Base-by-base conservation (phyloP, 2,113 vertebrate species). In the Oreotrochilus melanogaster region DNA sequence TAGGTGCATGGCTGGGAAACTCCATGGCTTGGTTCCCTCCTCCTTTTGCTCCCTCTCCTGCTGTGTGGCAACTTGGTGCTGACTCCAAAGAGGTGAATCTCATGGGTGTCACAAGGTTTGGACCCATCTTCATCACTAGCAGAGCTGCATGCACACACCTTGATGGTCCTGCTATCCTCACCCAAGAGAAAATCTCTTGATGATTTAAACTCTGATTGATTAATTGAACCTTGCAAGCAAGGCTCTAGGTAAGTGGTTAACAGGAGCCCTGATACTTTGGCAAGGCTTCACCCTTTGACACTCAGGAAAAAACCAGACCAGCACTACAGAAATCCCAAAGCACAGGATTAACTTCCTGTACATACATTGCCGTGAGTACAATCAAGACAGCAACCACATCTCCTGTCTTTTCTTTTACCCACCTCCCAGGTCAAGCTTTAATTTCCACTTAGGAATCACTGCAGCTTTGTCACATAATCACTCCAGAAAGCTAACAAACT, bases 401-500 rank as follows among this genome's bases (percentile, higher is more conserved):
- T 75, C 33, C 53, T 25, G 24, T 45, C 1, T 80, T 83, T 35
- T 48, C 53, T 73, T 86, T 60, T 85, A 81, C 84, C 89, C 84
- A 64, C 42, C 7, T 33, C 10, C 37, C 74, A 92, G 50, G 74
- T 73, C 74, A 93, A 93, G 66, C 47, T 85, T 75, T 50, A 75
- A 88, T 93, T 96, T 96, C 92, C 1, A 1, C 45, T 83, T 66
- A 54, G 83, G 82, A 58, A 79, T 86, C 90, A 27, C 54, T 28
- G 61, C 58, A 86, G 27, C 51, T 93, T 88, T 66, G 54, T 31
- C 71, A 88, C 22, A 8, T 79, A 88, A 92, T 73, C 93, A 61
- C 78, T 89, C n/a, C 62, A 83, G 62, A 88, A 94, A 85, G 45
- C 24, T 33, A 80, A 42, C 60, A 45, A 83, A 92, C 73, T 94